Evolutionary conservation across 1,140 invertebrate species (phyloP), one percentile per base, ranked within the genome.

Genomic region (Calycopis cecrops): DNA sequence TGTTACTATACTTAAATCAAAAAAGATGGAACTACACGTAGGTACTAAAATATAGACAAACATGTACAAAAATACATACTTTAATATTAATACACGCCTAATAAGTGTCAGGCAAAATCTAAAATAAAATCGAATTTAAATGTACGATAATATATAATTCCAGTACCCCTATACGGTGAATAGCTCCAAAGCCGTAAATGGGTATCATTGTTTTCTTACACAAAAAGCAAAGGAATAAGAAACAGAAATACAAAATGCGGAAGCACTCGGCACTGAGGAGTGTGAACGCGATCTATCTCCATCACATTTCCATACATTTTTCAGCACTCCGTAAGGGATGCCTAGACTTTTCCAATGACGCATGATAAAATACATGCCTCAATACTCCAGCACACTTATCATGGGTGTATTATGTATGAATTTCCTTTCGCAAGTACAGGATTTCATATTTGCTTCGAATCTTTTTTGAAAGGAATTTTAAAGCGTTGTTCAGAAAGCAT

Each of bases 251-350:
- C 40, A 44, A 44, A 17, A 72, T 66, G 63, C 69, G 61, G 62
- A 59, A 77, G 64, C 69, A 73, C 65, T 73, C 69, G 60, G 68
- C 59, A 58, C 55, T 56, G 56, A 69, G 63, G 63, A 44, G 60
- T 54, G 61, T 70, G 74, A 77, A 72, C 71, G 63, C 70, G 65
- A 79, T 82, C 79, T 60, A 65, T 79, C 71, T 74, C 75, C 73
- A 75, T 82, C 67, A 71, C 68, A 77, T 79, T 82, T 73, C 65
- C 76, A 82, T 79, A 75, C 68, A 78, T 76, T 75, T 66, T 69
- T 68, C 63, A 68, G 49, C 71, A 65, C 73, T 69, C 57, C 59
- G 68, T 69, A 62, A 69, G 63, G 37, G 53, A 55, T 48, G 52
- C 48, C 61, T 61, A 49, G 48, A 52, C 55, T 57, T 35, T 52